Evolutionary conservation across 2,797 vertebrate species (phyloP), one percentile per base, ranked within the genome.

Genomic region (Myiotriccus ornatus): DNA sequence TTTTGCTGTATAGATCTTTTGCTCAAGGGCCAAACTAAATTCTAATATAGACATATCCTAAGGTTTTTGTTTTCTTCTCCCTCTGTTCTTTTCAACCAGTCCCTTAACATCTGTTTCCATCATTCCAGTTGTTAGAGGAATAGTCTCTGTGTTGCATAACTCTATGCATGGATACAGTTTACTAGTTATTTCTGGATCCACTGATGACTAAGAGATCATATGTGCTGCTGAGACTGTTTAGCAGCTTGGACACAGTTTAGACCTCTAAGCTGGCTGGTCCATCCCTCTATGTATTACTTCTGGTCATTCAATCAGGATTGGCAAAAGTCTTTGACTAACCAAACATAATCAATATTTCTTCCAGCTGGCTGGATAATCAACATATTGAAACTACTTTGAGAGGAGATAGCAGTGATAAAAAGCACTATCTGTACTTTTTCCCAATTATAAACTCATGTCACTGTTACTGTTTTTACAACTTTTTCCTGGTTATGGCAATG

Each of bases 81-180:
- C 39, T 79, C 59, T 55, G 9, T 62, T 87, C 37, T 32, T 82
- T 76, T 84, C 39, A 19, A 10, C 28, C 25, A 37, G 14, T 89
- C 43, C 37, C 80, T 67, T 87, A 80, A 67, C 32, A 85, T 79
- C 57, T 94, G 70, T 84, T 92, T 88, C 62, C 44, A 63, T 52
- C 14, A 73, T 79, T 94, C 55, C 7, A 44, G 8, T 8, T 56
- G 52, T 30, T 41, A 73, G 16, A 65, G 28, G n/a, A 87, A 65
- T 19, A 65, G 3, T 24, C 20, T 65, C 20, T 70, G 50, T 75
- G 55, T 82, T 84, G 49, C 23, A 8, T 32, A 69, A 46, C 21
- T 49, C 46, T 37, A 39, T 59, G 4, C 17, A 47, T n/a, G 9
- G 13, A 30, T 47, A 47, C 14, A 77, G 25, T 6, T 46, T 34